Conservation (phyloP, 2,113 vertebrate genomes). For the Gymnarchus niloticus region DNA sequence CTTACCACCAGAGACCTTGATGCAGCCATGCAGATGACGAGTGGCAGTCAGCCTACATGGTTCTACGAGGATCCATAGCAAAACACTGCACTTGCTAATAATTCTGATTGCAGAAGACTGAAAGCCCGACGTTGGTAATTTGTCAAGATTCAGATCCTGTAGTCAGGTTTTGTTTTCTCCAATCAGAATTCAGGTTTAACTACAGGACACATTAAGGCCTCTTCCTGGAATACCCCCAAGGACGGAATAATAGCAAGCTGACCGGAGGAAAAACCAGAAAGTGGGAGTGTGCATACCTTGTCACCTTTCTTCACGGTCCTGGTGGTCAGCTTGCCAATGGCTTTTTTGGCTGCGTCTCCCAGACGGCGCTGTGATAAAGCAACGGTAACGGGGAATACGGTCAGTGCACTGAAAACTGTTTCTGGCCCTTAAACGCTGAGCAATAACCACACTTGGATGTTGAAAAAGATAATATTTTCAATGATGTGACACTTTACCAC, state of each 20-base stretch:
- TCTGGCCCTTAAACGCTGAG: too few relatives aligned
- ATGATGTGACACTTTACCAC: background rate
- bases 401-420: background rate
- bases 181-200: too few relatives aligned
- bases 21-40: background rate
- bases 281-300: constrained; percentile 69
- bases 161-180: too few relatives aligned
- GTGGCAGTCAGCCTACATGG: background rate
- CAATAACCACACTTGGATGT: background rate
- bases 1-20: background rate
- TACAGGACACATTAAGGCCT: too few relatives aligned
- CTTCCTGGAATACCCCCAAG: too few relatives aligned
- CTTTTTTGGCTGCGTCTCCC: constrained; percentile 94
- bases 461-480: background rate
- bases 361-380: constrained; percentile 75
- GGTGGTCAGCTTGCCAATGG: constrained; percentile 89
- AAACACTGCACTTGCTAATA: background rate
- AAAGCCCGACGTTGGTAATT: too few relatives aligned
- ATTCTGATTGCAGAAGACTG: too few relatives aligned
- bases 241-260: too few relatives aligned
- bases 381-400: background rate
- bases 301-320: constrained; percentile 95
- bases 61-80: background rate
- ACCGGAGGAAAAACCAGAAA: too few relatives aligned
- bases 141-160: too few relatives aligned